Evolutionary conservation across 2,797 vertebrate genomes (phyloP).

Genomic region (Halcyon leucocephala): DNA sequence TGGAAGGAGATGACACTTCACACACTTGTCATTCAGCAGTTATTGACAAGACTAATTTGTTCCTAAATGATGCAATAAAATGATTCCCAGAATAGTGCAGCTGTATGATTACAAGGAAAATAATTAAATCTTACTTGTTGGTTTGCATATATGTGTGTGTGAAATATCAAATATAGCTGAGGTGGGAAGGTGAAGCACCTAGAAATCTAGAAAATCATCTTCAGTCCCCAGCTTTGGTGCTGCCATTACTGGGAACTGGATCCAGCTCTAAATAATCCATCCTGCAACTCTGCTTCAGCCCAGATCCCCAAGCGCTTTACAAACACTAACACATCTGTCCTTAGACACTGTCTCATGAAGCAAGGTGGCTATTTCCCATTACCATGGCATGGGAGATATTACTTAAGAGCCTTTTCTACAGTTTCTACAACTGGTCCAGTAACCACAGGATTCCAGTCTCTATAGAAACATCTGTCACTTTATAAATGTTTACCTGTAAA

Average conservation of each 20-base stretch:
- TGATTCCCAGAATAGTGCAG: slow-evolving; percentile 60
- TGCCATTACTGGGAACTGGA: background rate
- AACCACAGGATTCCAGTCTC: background rate
- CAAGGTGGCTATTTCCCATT: background rate
- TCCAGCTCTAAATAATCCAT: background rate
- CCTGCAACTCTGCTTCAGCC: background rate
- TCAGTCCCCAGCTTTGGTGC: background rate
- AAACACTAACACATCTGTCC: background rate
- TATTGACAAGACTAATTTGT: slow-evolving; percentile 66
- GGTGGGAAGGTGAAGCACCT: background rate
- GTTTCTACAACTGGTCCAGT: background rate
- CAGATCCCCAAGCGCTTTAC: background rate
- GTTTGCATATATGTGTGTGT: background rate
- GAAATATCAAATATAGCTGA: background rate
- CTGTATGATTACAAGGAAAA: slow-evolving; percentile 62
- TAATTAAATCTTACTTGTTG: slow-evolving; percentile 5
- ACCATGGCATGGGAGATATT: background rate
- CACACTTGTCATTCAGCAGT: slow-evolving; percentile 36
- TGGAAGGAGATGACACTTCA: background rate
- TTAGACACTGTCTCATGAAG: background rate
- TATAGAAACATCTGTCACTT: background rate
- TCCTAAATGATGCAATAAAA: slow-evolving; percentile 62
- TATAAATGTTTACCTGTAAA: background rate
- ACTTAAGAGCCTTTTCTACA: background rate
- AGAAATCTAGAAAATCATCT: background rate